Base-by-base conservation (phyloP, 2,888 invertebrate species). In the Noctua comes region DNA sequence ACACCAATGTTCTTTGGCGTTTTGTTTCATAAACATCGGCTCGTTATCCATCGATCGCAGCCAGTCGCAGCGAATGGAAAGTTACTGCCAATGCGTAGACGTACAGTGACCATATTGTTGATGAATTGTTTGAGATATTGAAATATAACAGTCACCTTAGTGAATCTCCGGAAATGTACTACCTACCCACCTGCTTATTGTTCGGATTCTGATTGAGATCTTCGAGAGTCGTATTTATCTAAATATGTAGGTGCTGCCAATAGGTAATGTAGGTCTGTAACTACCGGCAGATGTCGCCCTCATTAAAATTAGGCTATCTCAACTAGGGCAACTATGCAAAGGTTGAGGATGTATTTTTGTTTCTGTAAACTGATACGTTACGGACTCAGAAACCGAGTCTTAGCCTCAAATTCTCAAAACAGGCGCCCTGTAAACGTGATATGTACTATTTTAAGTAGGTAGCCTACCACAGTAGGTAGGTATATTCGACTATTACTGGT, bases 21-120 rank as follows among this genome's bases (percentile, higher is more conserved):
- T 91, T 84, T 93, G 92, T 96, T 96, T 95, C 93, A 94, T 94
- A 95, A 96, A 95, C 95, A 95, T 91, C 82, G 88, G 86, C 88
- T 91, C 91, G 91, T 92, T 92, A 92, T 93, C 90, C 91, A 91
- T 85, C 86, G 90, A 86, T 62, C 70, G 75, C 79, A 77, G 62
- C 82, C 90, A 91, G 85, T 59, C 73, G 59, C 76, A 73, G 51
- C 85, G 90, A 92, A 88, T 91, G 95, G 95, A 95, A 94, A 95
- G 90, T 93, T 91, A 92, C 93, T 81, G 87, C 73, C 76, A 57
- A 78, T 82, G 43, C 59, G 65, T 27, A 6, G 16, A 46, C 59
- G 48, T 71, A 80, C 74, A 83, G 75, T 72, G 72, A 73, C 68
- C 43, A 65, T 74, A 76, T 77, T 86, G 80, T 83, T 84, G 79